phyloP scores from a whole-genome alignment of 2,888 invertebrate genomes.

The Timema cristinae region DNA sequence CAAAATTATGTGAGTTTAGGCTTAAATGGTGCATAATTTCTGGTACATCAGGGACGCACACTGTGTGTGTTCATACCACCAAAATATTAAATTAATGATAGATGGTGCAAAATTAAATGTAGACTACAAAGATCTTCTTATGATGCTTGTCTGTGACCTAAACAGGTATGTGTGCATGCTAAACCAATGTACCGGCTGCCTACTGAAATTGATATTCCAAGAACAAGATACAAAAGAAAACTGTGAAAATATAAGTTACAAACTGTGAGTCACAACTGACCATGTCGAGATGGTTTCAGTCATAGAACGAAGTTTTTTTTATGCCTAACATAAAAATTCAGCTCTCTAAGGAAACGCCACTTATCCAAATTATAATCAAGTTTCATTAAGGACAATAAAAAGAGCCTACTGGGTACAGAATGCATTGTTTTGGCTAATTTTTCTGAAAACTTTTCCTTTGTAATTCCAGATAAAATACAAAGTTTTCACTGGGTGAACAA shows the following conservation, averaged over 20 bases:
- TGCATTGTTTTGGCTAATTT: not conserved
- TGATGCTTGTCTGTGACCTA: too few species aligned
- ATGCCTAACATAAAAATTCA: not conserved
- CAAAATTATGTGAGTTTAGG: too few species aligned
- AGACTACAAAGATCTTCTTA: too few species aligned
- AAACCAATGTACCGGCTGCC: too few species aligned
- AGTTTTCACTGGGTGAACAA: constrained; percentile 11
- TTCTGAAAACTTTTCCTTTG: not conserved
- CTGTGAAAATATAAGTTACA: not conserved
- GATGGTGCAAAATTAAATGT: too few species aligned
- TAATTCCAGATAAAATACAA: not conserved
- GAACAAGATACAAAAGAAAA: not conserved
- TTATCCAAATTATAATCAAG: not conserved
- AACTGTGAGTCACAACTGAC: not conserved
- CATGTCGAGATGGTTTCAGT: not conserved
- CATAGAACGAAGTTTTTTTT: not conserved
- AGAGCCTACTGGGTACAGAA: too few species aligned
- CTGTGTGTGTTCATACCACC: too few species aligned
- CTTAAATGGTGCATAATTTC: too few species aligned
- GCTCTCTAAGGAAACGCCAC: not conserved
- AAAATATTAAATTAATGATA: too few species aligned
- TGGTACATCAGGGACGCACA: too few species aligned
- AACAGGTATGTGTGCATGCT: too few species aligned
- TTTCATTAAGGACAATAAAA: constrained; percentile 6
- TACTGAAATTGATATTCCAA: not conserved